Evolutionary conservation across 2,888 invertebrate genomes (phyloP), one percentile per base, ranked within the genome.

Genomic region (Xestia sexstrigata): DNA sequence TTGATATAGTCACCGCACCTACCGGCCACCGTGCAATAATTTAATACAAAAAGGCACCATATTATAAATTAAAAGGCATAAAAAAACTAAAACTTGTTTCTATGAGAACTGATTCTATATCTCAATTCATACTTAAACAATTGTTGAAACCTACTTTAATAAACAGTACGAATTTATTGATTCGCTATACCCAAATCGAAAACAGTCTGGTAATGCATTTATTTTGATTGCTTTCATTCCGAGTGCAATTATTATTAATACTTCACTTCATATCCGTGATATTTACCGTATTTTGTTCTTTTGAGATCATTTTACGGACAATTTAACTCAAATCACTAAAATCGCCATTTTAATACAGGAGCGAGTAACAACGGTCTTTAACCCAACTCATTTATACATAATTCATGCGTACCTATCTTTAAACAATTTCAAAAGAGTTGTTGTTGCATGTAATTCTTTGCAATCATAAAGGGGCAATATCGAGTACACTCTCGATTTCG

Each of bases 401-500:
- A 95, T 95, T 92, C 93, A 92, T 93, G 91, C 88, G 91, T 91
- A 93, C 92, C 91, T 92, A 93, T 93, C 91, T 92, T 92, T 83
- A 90, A 93, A 89, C 89, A 91, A 91, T 93, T 91, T 82, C 88
- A 90, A 91, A 89, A 89, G 88, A 89, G 91, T 90, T 92, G 91
- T 90, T 91, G 89, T 92, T 90, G 89, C 90, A 91, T 91, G 90
- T 89, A 91, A 91, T 92, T 90, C 89, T 91, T 91, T 90, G 91
- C 90, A 89, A 91, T 92, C 92, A 91, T 92, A 93, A 92, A 92
- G 90, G 88, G 84, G 91, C 88, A 90, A 88, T 89, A 89, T 90
- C 86, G 89, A 88, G 89, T 91, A 90, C 92, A 93, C 94, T 94
- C 94, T 95, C 93, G 93, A 94, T 95, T 89, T 93, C 88, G 88